Evolutionary conservation across 2,113 vertebrate genomes (phyloP), one percentile per base, ranked within the genome.

Genomic region (Budorcas taxicolor): DNA sequence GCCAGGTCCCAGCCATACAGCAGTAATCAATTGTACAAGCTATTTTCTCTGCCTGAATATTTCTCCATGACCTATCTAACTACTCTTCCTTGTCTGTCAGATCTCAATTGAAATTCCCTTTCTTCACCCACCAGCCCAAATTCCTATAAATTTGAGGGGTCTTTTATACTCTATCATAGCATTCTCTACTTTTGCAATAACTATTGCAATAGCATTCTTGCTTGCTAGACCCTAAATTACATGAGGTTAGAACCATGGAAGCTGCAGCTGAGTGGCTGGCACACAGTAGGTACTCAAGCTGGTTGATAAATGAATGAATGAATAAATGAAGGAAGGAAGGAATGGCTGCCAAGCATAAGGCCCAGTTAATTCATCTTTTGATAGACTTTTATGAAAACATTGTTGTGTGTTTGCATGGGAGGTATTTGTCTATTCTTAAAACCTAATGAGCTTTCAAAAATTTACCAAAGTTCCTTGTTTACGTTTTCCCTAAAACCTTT

Each of bases 391-490:
- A 45, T 93, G 50, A 82, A 97, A 90, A 97, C 36, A 29, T 33
- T 95, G 36, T 82, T 83, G 91, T 92, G 8, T 7, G 13, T 86
- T 92, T 91, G 64, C 92, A 90, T 83, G 36, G 21, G 62, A 96
- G 47, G 19, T 55, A 82, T 96, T 90, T 88, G 88, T 87, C 86
- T 62, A 86, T 45, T 85, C 40, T 94, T 94, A 86, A 97, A 97
- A 97, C 85, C 95, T 85, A 96, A 95, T 80, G 58, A 92, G 74
- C 76, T 94, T 97, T 97, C 53, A 92, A 95, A 91, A 64, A 96
- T 91, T 82, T 55, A 86, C 58, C 84, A 19, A 91, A 92, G 60
- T 82, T 97, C 94, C 55, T 45, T 97, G 50, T 64, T 67, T 93
- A 82, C 87, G 16, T 94, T 95, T 95, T 90, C n/a, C 87, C 94